These are phyloP conservation scores for Venturia canescens DNA, from an alignment of 1,140 invertebrate species.

Conservation along the genomic window DNA sequence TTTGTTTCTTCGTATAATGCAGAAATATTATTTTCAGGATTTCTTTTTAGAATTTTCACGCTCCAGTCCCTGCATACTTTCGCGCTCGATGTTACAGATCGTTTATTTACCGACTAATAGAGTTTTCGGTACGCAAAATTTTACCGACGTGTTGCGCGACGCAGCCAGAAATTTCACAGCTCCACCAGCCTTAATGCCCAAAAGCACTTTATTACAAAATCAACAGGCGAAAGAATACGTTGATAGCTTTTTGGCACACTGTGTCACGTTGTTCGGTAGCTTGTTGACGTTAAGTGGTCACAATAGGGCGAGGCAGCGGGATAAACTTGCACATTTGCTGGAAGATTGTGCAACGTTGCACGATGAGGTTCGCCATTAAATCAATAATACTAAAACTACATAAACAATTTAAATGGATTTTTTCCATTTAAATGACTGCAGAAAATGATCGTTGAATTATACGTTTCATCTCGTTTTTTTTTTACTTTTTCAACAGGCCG, in stretches of 20 bases:
- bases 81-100: slow-evolving; percentile 92
- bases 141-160: slow-evolving; percentile 90
- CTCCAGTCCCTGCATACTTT: slow-evolving; percentile 93
- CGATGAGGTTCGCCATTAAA: slow-evolving; percentile 85
- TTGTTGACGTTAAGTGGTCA: slow-evolving; percentile 95
- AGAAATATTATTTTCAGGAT: slow-evolving; percentile 80
- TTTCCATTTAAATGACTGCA: no score
- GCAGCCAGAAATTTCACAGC: slow-evolving; percentile 91
- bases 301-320: slow-evolving; percentile 95
- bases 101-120: slow-evolving; percentile 82
- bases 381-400: no score
- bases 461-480: slow-evolving; percentile 9
- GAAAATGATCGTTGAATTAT: slow-evolving; percentile 38
- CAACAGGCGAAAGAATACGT: slow-evolving; percentile 89
- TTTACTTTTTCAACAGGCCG: slow-evolving; percentile 81
- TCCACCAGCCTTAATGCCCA: slow-evolving; percentile 88
- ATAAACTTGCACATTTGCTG: slow-evolving; percentile 93
- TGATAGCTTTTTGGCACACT: slow-evolving; percentile 92
- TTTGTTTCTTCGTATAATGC: neutral
- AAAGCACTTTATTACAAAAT: slow-evolving; percentile 81
- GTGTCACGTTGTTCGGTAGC: slow-evolving; percentile 90
- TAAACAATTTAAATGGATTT: no score
- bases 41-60: slow-evolving; percentile 95
- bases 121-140: slow-evolving; percentile 77
- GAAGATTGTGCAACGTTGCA: slow-evolving; percentile 95